Percentiles rank a stretch among this genome's conserved stretches.
Conservation (phyloP, 2,113 vertebrate species). For the Fregata magnificens region DNA sequence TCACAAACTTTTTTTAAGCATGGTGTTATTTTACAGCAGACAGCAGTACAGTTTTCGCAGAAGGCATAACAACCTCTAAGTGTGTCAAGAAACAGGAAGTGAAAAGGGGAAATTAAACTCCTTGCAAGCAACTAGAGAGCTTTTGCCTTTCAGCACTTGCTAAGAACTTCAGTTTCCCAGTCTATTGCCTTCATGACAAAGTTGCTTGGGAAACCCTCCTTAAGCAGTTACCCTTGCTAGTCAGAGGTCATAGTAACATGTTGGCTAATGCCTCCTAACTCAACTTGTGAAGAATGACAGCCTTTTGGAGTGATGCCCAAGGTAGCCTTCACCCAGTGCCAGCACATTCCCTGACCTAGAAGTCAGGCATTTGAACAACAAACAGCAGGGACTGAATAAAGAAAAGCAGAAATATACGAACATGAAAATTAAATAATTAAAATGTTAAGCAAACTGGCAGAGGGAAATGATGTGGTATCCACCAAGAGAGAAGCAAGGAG, state of each 20-base stretch:
- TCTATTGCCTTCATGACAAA: background rate
- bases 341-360: background rate
- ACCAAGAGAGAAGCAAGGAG: background rate
- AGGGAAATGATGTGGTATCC: background rate
- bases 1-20: background rate
- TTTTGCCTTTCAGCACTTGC: background rate
- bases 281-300: background rate
- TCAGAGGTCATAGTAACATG: accelerated
- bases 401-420: background rate
- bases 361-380: background rate
- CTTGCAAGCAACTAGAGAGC: background rate
- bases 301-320: background rate
- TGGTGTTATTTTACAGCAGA: background rate
- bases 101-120: background rate
- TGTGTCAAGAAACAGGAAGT: background rate
- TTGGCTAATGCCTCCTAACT: background rate
- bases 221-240: background rate
- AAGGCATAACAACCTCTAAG: background rate
- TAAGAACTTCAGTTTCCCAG: background rate
- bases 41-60: background rate
- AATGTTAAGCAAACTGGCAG: background rate
- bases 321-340: background rate
- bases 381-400: background rate
- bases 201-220: background rate
- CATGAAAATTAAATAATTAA: background rate